These are phyloP conservation scores for Troilus luridus DNA, from an alignment of 2,888 invertebrate genomes.

Conservation along the genomic window DNA sequence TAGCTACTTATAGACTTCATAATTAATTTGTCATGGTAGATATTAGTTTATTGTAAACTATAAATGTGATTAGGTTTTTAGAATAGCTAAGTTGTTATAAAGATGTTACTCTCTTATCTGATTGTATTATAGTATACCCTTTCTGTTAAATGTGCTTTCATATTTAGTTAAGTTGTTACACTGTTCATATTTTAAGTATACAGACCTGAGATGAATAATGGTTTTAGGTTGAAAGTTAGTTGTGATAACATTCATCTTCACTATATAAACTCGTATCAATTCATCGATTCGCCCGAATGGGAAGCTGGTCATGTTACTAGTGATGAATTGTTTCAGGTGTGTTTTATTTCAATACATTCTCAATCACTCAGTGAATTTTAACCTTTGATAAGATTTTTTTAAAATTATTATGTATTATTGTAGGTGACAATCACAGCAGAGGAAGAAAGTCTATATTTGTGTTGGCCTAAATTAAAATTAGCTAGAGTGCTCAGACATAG, in stretches of 20 bases:
- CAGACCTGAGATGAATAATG: neutral
- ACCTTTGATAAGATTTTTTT: neutral
- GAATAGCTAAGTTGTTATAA: neutral
- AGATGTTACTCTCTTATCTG: neutral
- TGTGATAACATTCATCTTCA: constrained; percentile 88
- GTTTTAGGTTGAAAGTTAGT: constrained; percentile 81
- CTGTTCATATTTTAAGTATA: neutral
- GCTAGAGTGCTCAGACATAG: constrained; percentile 82
- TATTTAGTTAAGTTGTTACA: neutral
- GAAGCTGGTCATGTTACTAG: constrained; percentile 84
- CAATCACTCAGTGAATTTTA: neutral
- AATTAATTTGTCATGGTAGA: neutral
- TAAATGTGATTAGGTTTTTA: neutral
- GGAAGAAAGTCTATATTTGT: constrained; percentile 82
- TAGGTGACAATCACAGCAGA: constrained; percentile 84
- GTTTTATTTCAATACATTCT: neutral
- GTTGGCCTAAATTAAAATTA: constrained; percentile 84
- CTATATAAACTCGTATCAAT: constrained; percentile 84
- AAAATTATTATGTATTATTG: constrained; percentile 61
- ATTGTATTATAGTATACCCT: neutral
- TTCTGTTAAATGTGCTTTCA: neutral
- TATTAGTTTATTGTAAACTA: neutral
- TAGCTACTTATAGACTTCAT: neutral
- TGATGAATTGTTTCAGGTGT: constrained; percentile 83
- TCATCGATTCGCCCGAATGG: constrained; percentile 92